Evolutionary conservation across 2,888 invertebrate genomes (phyloP).

Genomic region (Lasioglossum figueresi): DNA sequence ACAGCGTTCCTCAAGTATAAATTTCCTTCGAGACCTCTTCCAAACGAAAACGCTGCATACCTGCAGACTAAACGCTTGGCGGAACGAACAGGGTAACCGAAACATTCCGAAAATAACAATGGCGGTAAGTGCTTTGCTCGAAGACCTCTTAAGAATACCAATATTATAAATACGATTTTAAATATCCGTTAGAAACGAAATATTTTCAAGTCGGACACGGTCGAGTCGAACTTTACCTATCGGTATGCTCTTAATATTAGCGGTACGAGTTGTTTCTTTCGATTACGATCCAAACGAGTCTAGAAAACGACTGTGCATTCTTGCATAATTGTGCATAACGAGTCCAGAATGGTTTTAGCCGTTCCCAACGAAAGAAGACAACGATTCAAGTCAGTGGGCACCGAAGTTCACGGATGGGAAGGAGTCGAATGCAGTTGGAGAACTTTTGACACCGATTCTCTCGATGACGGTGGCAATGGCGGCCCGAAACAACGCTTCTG

Average conservation of each 20-base stretch:
- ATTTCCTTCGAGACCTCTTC: neutral
- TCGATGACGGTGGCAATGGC: neutral
- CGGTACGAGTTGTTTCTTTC: neutral
- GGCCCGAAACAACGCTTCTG: neutral
- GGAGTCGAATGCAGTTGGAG: neutral
- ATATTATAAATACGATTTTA: neutral
- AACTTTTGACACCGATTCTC: neutral
- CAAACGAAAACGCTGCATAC: neutral
- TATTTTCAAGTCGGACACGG: neutral
- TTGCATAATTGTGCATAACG: neutral
- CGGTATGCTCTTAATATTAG: too few relatives aligned
- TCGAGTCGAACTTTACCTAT: neutral
- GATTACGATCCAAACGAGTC: neutral
- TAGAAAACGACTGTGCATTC: too few relatives aligned
- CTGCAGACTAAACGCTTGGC: neutral
- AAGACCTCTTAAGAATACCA: neutral
- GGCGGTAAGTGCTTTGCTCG: neutral
- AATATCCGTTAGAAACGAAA: neutral
- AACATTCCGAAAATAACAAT: neutral
- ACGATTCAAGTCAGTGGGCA: neutral
- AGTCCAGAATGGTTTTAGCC: neutral
- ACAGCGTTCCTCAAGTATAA: neutral
- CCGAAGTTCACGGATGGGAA: neutral
- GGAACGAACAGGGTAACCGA: neutral
- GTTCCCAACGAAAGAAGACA: neutral